Evolutionary conservation across 2,113 vertebrate species (phyloP), one percentile per base, ranked within the genome.

Genomic region (Dipodomys spectabilis): DNA sequence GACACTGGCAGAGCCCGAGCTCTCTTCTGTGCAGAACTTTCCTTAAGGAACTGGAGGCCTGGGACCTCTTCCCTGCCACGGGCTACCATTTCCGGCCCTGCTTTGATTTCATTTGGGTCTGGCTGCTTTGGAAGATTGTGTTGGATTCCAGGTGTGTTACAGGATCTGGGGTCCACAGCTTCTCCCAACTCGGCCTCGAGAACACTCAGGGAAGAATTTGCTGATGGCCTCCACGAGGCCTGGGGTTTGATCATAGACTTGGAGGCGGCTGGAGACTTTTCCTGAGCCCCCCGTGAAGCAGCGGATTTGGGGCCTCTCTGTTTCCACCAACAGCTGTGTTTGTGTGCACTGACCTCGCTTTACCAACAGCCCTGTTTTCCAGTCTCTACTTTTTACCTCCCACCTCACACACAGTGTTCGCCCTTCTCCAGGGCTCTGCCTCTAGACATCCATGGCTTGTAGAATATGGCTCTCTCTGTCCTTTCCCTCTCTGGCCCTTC

Each of bases 31-130:
- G 6, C 39, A 16, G n/a, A 57, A 8, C 67, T 65, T 19, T 0
- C 64, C 35, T 32, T 16, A 9, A n/a, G 68, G 0, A 0, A 7
- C 15, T 0, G 18, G 9, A 8, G 53, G 57, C 57, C n/a, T 3
- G 32, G 65, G 3, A 15, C 35, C 69, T n/a, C 79, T 67, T 27
- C 88, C 27, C 44, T 18, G 79, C 12, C 60, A 0, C 32, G 5
- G 0, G 28, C 68, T 28, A 65, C 49, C 1, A 9, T 60, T 25
- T 39, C 39, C 57, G 49, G 84, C 44, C 13, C 5, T 15, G 44
- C 84, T 72, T 2, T 64, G 28, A 80, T 11, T 65, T 69, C 73
- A 39, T 72, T n/a, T 19, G 27, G 1, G 22, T 77, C 45, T 9
- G 20, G 12, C 74, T 39, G 64, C 80, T 16, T 86, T 16, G 13